Conservation (phyloP, 2,113 vertebrate genomes). For the Gadus chalcogrammus region DNA sequence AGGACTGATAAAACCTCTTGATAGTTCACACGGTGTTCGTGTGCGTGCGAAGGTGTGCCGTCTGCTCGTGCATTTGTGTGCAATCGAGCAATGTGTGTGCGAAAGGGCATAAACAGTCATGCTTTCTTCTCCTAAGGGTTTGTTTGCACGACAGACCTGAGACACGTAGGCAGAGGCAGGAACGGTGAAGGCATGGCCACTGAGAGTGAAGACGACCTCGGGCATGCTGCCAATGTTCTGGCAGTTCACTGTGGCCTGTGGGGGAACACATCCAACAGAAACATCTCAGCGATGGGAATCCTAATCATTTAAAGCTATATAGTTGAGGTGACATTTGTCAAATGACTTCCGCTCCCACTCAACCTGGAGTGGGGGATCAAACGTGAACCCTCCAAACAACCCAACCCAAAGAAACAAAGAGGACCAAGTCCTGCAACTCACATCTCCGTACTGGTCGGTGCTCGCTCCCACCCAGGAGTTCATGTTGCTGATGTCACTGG, state of each 20-base stretch:
- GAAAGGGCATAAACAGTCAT: too few species aligned
- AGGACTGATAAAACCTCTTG: too few species aligned
- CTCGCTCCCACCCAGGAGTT: slow-evolving; percentile 56
- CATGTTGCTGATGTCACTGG: slow-evolving; percentile 57
- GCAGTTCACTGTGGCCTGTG: slow-evolving; percentile 57
- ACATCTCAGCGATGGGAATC: slow-evolving; percentile 11
- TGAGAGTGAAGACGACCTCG: slow-evolving; percentile 61
- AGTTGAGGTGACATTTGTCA: neutral
- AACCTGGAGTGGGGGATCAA: too few species aligned
- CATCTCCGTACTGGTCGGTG: slow-evolving; percentile 51
- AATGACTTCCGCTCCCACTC: too few species aligned
- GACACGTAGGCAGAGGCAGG: slow-evolving; percentile 53
- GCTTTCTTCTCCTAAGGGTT: too few species aligned
- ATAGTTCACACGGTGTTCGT: neutral
- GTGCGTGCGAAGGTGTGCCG: neutral
- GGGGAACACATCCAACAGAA: slow-evolving; percentile 16
- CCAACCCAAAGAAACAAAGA: neutral
- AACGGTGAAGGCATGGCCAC: slow-evolving; percentile 49
- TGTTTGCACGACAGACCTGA: slow-evolving; percentile 39
- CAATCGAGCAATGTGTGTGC: too few species aligned
- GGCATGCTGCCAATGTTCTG: slow-evolving; percentile 58
- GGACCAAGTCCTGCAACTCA: slow-evolving; percentile 39
- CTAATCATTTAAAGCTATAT: slow-evolving; percentile 19
- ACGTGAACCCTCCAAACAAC: too few species aligned
- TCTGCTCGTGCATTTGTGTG: neutral